Conservation (phyloP, 2,113 vertebrate species). For the Platysteira castanea region DNA sequence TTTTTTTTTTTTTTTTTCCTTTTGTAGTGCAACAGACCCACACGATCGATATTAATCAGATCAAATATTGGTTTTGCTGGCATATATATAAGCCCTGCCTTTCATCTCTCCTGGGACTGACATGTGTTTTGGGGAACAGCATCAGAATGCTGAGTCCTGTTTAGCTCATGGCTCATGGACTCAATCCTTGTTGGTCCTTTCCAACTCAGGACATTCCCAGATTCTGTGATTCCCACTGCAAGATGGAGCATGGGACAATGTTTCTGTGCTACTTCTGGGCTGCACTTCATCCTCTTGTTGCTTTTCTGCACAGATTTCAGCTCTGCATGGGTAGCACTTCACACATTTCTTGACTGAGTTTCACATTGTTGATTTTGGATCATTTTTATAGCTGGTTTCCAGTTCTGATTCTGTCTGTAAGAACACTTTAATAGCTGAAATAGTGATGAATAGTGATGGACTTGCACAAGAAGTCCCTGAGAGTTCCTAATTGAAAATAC, state of each 20-base stretch:
- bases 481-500: background rate
- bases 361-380: background rate
- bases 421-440: background rate
- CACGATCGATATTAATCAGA: background rate
- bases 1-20: too few species aligned
- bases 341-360: background rate
- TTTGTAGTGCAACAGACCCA: background rate
- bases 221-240: background rate
- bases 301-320: background rate
- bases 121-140: background rate
- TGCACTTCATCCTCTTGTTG: background rate
- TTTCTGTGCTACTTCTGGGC: background rate
- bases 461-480: background rate
- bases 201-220: background rate
- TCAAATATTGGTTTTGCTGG: background rate
- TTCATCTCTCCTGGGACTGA: background rate
- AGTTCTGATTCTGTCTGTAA: background rate
- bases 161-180: accelerated
- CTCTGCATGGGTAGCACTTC: background rate
- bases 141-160: background rate
- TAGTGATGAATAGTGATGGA: background rate
- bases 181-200: accelerated
- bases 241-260: accelerated
- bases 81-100: background rate
- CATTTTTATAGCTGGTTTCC: background rate